Percentiles rank a stretch among this genome's conserved stretches.
These are phyloP conservation scores for Palythoa heliodiscus DNA, from an alignment of 92 coral and sea anemone genomes.

Conservation along the genomic window DNA sequence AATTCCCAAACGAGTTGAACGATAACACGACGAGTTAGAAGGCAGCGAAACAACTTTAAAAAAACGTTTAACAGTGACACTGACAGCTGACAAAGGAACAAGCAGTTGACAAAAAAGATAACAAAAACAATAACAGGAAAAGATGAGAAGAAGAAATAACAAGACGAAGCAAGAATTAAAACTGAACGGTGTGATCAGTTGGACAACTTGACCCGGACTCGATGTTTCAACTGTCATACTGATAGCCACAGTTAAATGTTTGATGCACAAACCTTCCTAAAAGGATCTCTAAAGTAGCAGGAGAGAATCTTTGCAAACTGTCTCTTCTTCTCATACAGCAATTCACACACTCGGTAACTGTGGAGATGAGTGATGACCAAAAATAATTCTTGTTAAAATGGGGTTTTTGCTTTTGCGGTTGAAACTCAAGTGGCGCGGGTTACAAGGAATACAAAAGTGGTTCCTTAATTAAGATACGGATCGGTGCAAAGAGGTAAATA, in stretches of 20 bases:
- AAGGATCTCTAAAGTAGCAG: constrained; percentile 90
- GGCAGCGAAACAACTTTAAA: too few species aligned
- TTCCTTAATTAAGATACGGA: too few species aligned
- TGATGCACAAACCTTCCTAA: constrained; percentile 69
- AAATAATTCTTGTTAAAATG: not conserved
- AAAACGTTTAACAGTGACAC: too few species aligned
- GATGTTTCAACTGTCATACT: not conserved
- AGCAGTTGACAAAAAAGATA: not conserved
- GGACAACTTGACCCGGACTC: too few species aligned
- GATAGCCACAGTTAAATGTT: not conserved
- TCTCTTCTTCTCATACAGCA: constrained; percentile 86
- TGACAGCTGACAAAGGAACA: too few species aligned
- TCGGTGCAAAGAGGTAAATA: not conserved
- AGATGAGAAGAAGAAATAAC: not conserved
- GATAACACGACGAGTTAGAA: too few species aligned
- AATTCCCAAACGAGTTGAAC: too few species aligned
- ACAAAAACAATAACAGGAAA: not conserved
- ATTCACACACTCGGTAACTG: constrained; percentile 96
- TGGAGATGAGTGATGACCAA: not conserved
- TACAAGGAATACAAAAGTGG: too few species aligned
- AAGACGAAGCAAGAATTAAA: too few species aligned
- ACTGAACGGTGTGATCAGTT: too few species aligned
- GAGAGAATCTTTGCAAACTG: constrained; percentile 88
- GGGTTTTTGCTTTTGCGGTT: not conserved
- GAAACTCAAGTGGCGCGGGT: not conserved